Evolutionary conservation across 2,797 vertebrate species (phyloP).

Genomic region (Triplophysa bombifrons): DNA sequence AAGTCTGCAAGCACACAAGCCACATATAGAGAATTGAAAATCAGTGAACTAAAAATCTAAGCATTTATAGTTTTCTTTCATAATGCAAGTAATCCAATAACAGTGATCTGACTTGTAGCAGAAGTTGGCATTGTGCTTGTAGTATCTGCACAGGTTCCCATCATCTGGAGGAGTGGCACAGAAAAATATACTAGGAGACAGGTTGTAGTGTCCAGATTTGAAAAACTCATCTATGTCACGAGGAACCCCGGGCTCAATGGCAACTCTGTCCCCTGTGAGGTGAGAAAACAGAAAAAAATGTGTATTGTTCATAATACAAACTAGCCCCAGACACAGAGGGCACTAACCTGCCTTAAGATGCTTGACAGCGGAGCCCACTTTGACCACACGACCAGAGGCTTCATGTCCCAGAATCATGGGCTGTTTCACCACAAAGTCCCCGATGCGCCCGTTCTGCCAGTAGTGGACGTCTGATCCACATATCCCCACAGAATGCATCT

Average conservation of each 20-base stretch:
- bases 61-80: neutral
- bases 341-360: slow-evolving; percentile 86
- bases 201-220: slow-evolving; percentile 90
- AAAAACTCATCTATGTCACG: slow-evolving; percentile 89
- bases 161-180: slow-evolving; percentile 94
- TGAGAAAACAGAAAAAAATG: neutral
- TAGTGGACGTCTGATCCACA: slow-evolving; percentile 96
- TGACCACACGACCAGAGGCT: slow-evolving; percentile 86
- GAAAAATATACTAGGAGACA: slow-evolving; percentile 92
- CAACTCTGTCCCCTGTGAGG: slow-evolving; percentile 88
- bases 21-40: neutral
- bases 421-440: slow-evolving; percentile 83
- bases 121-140: slow-evolving; percentile 90
- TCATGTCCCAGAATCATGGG: slow-evolving; percentile 95
- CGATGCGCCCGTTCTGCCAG: slow-evolving; percentile 90
- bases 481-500: slow-evolving; percentile 96
- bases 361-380: slow-evolving; percentile 85
- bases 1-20: slow-evolving; percentile 75
- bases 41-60: neutral
- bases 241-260: slow-evolving; percentile 90
- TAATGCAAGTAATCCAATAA: neutral
- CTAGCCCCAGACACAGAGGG: neutral
- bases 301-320: neutral
- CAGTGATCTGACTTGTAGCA: slow-evolving; percentile 89
- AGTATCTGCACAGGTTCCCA: slow-evolving; percentile 90